These are phyloP conservation scores for Cervus canadensis DNA, from an alignment of 2,113 vertebrate genomes.

Conservation along the genomic window DNA sequence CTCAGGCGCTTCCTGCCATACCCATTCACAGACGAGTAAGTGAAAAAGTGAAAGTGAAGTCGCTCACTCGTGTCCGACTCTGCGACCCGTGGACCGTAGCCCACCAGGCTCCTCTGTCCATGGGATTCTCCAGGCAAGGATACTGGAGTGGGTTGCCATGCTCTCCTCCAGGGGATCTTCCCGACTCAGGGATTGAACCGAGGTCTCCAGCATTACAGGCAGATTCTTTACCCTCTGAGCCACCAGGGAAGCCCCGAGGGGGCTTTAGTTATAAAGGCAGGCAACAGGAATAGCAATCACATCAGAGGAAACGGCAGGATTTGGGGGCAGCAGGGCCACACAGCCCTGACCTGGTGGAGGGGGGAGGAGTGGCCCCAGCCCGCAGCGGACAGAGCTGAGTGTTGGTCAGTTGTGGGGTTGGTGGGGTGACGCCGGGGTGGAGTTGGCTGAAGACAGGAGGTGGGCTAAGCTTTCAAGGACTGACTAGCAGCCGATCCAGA, in stretches of 20 bases:
- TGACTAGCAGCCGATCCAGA: background rate
- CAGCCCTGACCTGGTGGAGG: background rate
- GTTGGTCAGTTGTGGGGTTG: rapidly evolving
- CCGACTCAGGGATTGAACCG: background rate
- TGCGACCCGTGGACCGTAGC: background rate
- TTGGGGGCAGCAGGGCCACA: background rate
- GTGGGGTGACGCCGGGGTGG: too few species aligned
- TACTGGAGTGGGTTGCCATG: background rate
- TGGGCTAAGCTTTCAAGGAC: background rate
- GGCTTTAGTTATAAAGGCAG: background rate
- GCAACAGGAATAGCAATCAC: too few species aligned
- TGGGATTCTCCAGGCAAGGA: background rate
- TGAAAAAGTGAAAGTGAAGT: background rate
- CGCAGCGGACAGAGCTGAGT: background rate
- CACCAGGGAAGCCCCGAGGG: background rate
- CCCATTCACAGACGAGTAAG: background rate
- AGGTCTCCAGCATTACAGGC: background rate
- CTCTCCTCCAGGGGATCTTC: background rate
- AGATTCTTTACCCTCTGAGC: background rate
- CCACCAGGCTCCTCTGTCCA: background rate
- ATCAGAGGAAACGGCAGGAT: background rate
- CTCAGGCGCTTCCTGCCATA: too few species aligned
- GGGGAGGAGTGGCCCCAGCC: background rate
- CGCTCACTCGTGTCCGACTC: rapidly evolving
- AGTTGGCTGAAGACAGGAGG: background rate